These are phyloP conservation scores for Garrulus glandarius DNA, from an alignment of 2,797 vertebrate genomes.

Conservation along the genomic window DNA sequence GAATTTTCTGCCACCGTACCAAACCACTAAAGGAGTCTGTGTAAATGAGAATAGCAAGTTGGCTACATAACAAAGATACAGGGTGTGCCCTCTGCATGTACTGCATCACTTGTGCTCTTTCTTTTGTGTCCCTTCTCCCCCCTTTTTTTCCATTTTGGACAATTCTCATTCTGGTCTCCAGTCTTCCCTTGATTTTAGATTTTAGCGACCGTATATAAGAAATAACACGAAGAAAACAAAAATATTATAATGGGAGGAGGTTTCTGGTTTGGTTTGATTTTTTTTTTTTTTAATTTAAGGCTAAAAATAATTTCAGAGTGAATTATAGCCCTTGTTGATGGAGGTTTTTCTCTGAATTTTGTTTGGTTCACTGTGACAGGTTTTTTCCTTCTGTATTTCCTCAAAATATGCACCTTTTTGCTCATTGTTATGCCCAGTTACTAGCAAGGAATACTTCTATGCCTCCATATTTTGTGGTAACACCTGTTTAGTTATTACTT, in stretches of 20 bases:
- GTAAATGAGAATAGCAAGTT: neutral
- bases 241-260: neutral
- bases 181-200: neutral
- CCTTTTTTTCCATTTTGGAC: neutral
- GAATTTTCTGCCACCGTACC: neutral
- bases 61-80: neutral
- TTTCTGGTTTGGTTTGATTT: neutral
- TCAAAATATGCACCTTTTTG: neutral
- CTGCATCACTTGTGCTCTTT: neutral
- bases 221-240: neutral
- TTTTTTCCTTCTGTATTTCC: neutral
- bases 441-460: neutral
- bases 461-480: neutral
- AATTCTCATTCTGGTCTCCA: neutral
- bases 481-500: neutral
- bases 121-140: neutral
- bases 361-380: neutral
- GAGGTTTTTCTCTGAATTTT: neutral
- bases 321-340: neutral
- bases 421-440: neutral
- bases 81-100: neutral
- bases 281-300: neutral
- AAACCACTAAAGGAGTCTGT: neutral
- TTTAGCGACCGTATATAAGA: neutral
- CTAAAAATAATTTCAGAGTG: neutral